These are phyloP conservation scores for Reticulitermes speratus DNA, from an alignment of 1,140 invertebrate species.

Conservation along the genomic window DNA sequence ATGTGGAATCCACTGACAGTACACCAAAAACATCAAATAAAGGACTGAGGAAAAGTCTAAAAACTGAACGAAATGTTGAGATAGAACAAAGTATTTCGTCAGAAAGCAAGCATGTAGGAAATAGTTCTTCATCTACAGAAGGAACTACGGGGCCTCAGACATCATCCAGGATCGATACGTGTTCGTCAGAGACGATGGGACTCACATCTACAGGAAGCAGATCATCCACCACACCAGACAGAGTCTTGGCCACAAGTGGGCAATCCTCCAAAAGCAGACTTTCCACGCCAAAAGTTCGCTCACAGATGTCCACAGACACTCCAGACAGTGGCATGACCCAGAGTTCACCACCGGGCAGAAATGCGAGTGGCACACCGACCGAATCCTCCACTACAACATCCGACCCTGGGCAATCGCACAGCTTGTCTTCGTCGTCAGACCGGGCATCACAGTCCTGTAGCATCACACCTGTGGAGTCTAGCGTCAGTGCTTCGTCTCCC, in stretches of 20 bases:
- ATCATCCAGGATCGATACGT: neutral
- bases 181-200: neutral
- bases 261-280: neutral
- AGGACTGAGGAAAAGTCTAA: neutral
- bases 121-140: neutral
- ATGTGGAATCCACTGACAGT: neutral
- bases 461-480: constrained; percentile 28
- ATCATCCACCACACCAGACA: neutral
- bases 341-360: neutral
- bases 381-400: constrained; percentile 19
- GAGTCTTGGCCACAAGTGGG: neutral
- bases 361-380: neutral
- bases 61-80: neutral
- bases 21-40: neutral
- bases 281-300: too few species aligned
- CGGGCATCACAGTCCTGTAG: constrained; percentile 20
- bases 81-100: neutral
- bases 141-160: neutral
- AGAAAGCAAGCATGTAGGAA: neutral
- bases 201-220: neutral
- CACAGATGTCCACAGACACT: neutral
- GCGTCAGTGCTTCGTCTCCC: neutral
- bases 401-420: constrained; percentile 10
- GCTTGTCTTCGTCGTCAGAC: neutral
- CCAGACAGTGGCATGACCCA: neutral